A percentile compares a stretch with the other conserved stretches of the same genome.
Conservation (phyloP, 2,113 vertebrate species). For the Leucopsar rothschildi region DNA sequence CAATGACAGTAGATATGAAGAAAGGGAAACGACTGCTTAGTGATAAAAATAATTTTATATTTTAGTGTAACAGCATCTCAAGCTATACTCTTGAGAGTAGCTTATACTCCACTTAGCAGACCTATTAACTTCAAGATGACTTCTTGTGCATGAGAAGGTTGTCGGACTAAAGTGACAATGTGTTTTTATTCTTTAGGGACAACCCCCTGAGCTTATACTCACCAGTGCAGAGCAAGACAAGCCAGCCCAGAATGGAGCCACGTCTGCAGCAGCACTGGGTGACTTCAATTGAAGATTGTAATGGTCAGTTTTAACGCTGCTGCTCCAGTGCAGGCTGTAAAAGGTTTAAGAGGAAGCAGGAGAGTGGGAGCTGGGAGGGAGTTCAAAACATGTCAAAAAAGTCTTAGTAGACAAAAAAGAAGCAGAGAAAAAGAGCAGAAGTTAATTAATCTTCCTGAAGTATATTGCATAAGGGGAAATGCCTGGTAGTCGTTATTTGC, state of each 20-base stretch:
- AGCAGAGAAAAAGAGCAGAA: slow-evolving; percentile 57
- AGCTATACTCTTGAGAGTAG: not conserved
- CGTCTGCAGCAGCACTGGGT: not conserved
- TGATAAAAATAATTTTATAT: not conserved
- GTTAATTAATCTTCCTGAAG: slow-evolving; percentile 87
- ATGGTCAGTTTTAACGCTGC: not conserved
- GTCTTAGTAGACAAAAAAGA: slow-evolving; percentile 78
- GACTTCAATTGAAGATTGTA: not conserved
- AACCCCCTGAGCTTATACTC: fast-evolving
- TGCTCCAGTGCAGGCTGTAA: not conserved
- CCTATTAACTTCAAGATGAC: not conserved
- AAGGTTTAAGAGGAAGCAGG: not conserved
- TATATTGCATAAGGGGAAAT: slow-evolving; percentile 79
- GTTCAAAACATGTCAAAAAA: slow-evolving; percentile 69
- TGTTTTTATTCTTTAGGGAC: not conserved
- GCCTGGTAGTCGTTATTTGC: slow-evolving; percentile 83
- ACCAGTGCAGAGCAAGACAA: not conserved
- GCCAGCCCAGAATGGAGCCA: not conserved
- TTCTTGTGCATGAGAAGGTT: not conserved
- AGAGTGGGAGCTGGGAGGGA: slow-evolving; percentile 26
- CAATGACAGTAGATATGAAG: not conserved
- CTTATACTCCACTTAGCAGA: not conserved
- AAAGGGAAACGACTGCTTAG: not conserved
- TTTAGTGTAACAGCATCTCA: not conserved
- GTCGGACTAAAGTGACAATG: not conserved